phyloP scores from a whole-genome alignment of 2,113 vertebrate species.

The Mirza zaza region DNA sequence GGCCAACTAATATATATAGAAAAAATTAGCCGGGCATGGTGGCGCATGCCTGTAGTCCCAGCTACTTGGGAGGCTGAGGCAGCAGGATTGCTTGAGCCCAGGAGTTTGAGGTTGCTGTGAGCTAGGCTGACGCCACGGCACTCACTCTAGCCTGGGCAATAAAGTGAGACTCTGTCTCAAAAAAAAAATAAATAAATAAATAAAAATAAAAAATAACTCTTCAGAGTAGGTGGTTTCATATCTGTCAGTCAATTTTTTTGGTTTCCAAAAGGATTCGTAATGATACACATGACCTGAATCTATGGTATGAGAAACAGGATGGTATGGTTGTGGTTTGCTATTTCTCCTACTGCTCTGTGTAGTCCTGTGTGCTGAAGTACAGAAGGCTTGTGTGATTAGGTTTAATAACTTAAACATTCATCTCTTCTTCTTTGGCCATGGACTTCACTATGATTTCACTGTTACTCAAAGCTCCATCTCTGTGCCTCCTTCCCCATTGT shows the following conservation, averaged over 20 bases:
- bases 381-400: neutral
- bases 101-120: too few relatives aligned
- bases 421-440: neutral
- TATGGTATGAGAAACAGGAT: neutral
- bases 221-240: neutral
- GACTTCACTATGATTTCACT: neutral
- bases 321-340: neutral
- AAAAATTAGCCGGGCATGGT: too few relatives aligned
- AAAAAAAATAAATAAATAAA: too few relatives aligned
- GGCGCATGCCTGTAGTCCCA: too few relatives aligned
- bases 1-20: too few relatives aligned
- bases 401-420: constrained; percentile 1
- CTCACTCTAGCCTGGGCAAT: too few relatives aligned
- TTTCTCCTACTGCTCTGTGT: neutral
- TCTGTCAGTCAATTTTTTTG: neutral
- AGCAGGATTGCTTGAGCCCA: too few relatives aligned
- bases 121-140: too few relatives aligned
- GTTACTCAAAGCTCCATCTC: neutral
- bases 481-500: neutral
- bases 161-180: too few relatives aligned
- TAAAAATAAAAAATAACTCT: constrained; percentile 35
- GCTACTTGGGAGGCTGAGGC: too few relatives aligned
- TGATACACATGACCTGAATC: neutral
- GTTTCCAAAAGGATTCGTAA: neutral
- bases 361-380: neutral